Evolutionary conservation across 2,113 vertebrate species (phyloP).

Genomic region (Carettochelys insculpta): DNA sequence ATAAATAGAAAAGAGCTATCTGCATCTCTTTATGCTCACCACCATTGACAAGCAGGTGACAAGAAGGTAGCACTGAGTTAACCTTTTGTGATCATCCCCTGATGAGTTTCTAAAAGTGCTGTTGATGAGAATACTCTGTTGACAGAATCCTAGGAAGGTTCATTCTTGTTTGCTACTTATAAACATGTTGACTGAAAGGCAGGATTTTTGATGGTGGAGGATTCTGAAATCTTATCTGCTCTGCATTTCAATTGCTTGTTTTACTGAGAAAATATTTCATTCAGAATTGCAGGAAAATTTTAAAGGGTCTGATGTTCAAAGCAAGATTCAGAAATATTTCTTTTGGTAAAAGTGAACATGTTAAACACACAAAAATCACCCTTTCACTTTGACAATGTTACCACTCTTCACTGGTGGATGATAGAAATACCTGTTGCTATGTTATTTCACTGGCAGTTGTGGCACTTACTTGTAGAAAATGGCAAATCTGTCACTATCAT

Average conservation of each 20-base stretch:
- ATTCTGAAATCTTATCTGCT: neutral
- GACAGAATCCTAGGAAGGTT: neutral
- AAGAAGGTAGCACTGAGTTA: neutral
- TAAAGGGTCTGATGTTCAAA: neutral
- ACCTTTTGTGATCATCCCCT: slow-evolving; percentile 24
- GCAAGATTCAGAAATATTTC: neutral
- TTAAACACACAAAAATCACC: neutral
- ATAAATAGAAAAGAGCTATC: slow-evolving; percentile 41
- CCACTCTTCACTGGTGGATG: neutral
- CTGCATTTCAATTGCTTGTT: neutral
- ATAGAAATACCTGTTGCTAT: neutral
- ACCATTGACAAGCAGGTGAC: slow-evolving; percentile 12
- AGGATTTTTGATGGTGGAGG: neutral
- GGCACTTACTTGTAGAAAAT: rapidly evolving
- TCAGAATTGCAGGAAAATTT: neutral
- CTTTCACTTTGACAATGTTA: neutral
- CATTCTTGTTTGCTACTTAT: slow-evolving; percentile 7
- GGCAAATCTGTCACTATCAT: neutral
- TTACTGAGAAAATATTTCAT: neutral
- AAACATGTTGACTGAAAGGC: neutral
- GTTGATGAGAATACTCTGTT: slow-evolving; percentile 2
- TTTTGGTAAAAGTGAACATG: neutral
- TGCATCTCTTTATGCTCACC: neutral
- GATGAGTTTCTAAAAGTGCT: slow-evolving; percentile 42
- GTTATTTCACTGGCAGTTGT: neutral